phyloP scores from a whole-genome alignment of 2,797 vertebrate species.

The Thamnophis elegans region DNA sequence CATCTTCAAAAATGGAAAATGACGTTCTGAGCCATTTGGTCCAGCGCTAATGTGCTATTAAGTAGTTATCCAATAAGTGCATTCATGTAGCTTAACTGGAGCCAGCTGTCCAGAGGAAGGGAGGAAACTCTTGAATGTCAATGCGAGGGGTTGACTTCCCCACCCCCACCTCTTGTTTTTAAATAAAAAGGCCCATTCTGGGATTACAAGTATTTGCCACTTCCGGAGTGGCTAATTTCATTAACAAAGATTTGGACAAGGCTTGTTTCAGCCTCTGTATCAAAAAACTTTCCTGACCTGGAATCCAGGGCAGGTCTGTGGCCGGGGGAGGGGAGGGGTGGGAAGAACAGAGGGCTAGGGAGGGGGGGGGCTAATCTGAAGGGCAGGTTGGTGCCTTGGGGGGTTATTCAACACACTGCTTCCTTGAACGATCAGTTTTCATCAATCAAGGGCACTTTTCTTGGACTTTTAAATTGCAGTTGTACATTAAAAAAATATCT shows the following conservation, averaged over 20 bases:
- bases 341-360: not conserved
- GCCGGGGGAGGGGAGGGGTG: rapidly evolving
- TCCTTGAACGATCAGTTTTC: not conserved
- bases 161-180: not conserved
- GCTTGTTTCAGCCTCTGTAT: not conserved
- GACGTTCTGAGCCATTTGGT: slow-evolving; percentile 64
- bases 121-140: slow-evolving; percentile 27
- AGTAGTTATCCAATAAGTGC: slow-evolving; percentile 68
- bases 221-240: not conserved
- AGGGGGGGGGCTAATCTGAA: not conserved
- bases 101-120: slow-evolving; percentile 58
- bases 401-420: not conserved
- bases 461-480: not conserved
- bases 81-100: slow-evolving; percentile 62
- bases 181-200: slow-evolving; percentile 25
- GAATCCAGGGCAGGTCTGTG: not conserved
- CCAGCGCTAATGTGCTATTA: slow-evolving; percentile 67
- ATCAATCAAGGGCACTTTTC: not conserved
- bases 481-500: not conserved
- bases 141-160: not conserved
- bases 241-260: not conserved
- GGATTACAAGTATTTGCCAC: not conserved
- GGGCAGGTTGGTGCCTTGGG: not conserved
- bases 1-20: slow-evolving; percentile 65
- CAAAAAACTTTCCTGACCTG: not conserved